Conservation (phyloP, 2,888 invertebrate species). For the Piscicola geometra region DNA sequence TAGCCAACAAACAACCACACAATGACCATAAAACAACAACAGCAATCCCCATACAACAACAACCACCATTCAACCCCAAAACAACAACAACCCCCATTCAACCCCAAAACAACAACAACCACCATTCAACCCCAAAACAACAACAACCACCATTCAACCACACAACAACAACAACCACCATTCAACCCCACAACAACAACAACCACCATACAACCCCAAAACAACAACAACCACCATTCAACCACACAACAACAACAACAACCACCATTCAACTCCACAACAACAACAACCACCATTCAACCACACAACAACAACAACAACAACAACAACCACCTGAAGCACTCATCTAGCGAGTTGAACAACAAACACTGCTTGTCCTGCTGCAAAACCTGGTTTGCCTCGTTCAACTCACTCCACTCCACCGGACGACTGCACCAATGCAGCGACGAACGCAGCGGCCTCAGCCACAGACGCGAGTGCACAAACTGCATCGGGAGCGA, state of each 20-base stretch:
- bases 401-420: constrained; percentile 63
- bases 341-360: constrained; percentile 36
- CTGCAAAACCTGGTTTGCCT: constrained; percentile 55
- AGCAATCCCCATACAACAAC: background rate
- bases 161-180: constrained; percentile 41
- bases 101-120: background rate
- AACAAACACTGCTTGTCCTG: constrained; percentile 53
- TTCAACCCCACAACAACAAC: background rate
- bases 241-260: background rate
- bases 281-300: background rate
- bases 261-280: too few species aligned
- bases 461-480: constrained; percentile 69
- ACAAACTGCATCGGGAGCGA: constrained; percentile 75
- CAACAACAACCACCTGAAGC: constrained; percentile 45
- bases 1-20: too few species aligned
- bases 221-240: too few species aligned
- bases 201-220: background rate
- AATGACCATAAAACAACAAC: background rate
- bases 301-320: background rate
- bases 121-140: constrained; percentile 40
- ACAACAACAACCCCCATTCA: too few species aligned
- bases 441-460: constrained; percentile 63
- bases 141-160: too few species aligned
- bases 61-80: background rate
- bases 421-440: constrained; percentile 61